These are phyloP conservation scores for Tachypleus tridentatus DNA, from an alignment of 1,140 invertebrate species.

Conservation along the genomic window DNA sequence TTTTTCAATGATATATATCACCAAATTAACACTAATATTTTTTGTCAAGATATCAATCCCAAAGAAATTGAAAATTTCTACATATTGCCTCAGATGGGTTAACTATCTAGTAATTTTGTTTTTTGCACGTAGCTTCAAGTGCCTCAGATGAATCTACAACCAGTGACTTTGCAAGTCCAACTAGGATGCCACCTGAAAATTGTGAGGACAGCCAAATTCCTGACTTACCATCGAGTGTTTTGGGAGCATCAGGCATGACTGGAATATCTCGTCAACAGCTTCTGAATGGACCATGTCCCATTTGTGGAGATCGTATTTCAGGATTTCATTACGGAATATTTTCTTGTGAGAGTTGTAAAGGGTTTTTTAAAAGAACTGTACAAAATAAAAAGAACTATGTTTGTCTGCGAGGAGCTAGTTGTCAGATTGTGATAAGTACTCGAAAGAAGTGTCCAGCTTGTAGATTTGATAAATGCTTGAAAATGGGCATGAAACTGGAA, in stretches of 20 bases:
- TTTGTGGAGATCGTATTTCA: conserved; percentile 88
- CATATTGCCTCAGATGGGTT: no score
- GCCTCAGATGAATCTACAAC: conserved; percentile 22
- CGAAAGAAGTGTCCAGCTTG: conserved; percentile 95
- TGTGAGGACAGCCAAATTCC: conserved; percentile 13
- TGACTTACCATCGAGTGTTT: conserved; percentile 13
- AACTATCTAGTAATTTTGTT: no score
- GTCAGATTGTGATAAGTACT: conserved; percentile 77
- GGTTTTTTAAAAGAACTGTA: conserved; percentile 95
- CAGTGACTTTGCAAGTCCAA: conserved; percentile 20
- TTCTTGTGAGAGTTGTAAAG: conserved; percentile 93
- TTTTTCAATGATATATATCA: no score
- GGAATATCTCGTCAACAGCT: conserved; percentile 24
- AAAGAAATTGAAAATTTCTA: no score
- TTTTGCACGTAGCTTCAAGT: conserved; percentile 12
- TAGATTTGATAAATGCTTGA: conserved; percentile 90
- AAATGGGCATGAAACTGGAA: conserved; percentile 94
- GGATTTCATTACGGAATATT: conserved; percentile 94
- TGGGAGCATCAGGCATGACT: conserved; percentile 11
- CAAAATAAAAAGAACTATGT: conserved; percentile 96
- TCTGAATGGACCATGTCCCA: conserved; percentile 66
- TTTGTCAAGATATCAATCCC: no score
- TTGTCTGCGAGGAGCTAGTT: conserved; percentile 77
- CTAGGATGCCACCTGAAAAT: conserved; percentile 15
- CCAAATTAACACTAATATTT: no score